A percentile compares a stretch with the other conserved stretches of the same genome.
phyloP scores from a whole-genome alignment of 2,888 invertebrate genomes.

The Parnassius glacialis region DNA sequence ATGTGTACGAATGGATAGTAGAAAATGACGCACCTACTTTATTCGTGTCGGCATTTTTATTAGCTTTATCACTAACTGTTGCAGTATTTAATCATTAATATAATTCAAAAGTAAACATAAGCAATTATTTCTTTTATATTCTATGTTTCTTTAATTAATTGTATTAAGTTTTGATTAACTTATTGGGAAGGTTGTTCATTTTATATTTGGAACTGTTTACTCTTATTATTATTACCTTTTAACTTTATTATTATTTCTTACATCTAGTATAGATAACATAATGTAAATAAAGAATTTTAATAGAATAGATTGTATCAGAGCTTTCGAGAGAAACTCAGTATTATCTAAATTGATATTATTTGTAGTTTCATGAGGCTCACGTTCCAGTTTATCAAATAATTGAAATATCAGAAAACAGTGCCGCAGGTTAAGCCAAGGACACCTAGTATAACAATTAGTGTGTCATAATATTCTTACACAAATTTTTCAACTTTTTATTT shows the following conservation, averaged over 20 bases:
- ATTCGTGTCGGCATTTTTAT: conserved; percentile 49
- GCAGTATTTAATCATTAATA: conserved; percentile 45
- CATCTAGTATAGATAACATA: conserved; percentile 6
- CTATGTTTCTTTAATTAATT: not conserved
- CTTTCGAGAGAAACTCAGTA: conserved; percentile 41
- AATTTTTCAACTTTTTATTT: not conserved
- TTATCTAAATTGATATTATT: conserved; percentile 50
- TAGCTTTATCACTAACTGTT: conserved; percentile 48
- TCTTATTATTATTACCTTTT: not conserved
- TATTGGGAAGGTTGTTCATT: conserved; percentile 14
- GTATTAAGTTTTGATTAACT: not conserved
- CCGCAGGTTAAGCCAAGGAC: too few relatives aligned
- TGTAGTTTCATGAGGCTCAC: conserved; percentile 41
- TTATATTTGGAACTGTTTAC: not conserved
- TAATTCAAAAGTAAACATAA: not conserved
- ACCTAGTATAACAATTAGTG: too few relatives aligned
- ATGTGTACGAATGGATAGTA: conserved; percentile 67
- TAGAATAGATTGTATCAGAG: not conserved
- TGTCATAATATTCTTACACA: too few relatives aligned
- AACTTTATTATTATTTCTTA: conserved; percentile 2
- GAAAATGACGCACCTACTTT: conserved; percentile 60
- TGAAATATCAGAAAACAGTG: too few relatives aligned
- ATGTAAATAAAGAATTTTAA: conserved; percentile 1
- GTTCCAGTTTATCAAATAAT: conserved; percentile 8
- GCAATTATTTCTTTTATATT: not conserved